Conservation (phyloP, 1,140 invertebrate genomes). For the Drosophila yakuba region DNA sequence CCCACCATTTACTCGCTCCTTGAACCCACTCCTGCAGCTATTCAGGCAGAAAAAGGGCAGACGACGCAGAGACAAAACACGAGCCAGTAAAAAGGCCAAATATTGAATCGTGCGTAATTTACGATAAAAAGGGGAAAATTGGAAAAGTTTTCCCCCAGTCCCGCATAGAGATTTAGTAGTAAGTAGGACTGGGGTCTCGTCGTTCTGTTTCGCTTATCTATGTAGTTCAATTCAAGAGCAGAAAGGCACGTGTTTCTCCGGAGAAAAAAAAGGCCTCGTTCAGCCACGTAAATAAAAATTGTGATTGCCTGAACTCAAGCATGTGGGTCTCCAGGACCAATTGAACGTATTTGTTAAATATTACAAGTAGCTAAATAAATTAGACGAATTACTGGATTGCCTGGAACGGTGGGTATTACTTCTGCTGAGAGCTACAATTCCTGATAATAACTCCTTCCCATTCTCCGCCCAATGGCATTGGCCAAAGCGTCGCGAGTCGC, state of each 20-base stretch:
- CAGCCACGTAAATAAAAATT: constrained; percentile 73
- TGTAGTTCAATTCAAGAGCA: constrained; percentile 69
- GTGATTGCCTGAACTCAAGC: constrained; percentile 71
- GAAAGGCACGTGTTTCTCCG: constrained; percentile 54
- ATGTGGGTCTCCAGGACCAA: constrained; percentile 32
- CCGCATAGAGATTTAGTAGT: constrained; percentile 14
- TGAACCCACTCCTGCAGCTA: constrained; percentile 36
- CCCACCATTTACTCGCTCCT: constrained; percentile 1
- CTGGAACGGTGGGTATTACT: constrained; percentile 24
- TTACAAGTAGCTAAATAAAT: constrained; percentile 71
- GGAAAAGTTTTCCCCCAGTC: constrained; percentile 72
- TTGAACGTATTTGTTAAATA: constrained; percentile 72
- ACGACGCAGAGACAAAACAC: constrained; percentile 62
- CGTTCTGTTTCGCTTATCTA: constrained; percentile 68
- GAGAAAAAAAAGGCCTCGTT: background rate
- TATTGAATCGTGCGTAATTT: constrained; percentile 84
- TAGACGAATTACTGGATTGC: constrained; percentile 28
- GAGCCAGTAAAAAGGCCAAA: constrained; percentile 80
- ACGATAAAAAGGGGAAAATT: constrained; percentile 84
- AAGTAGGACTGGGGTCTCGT: constrained; percentile 32
- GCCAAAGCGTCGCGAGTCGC: constrained; percentile 12
- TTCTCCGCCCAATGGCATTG: background rate
- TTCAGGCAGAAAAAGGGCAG: constrained; percentile 80
- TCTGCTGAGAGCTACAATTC: background rate
- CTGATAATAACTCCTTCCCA: constrained; percentile 5